A percentile compares a stretch with the other conserved stretches of the same genome.
Conservation (phyloP, 2,113 vertebrate genomes). For the Ardeotis arabs region DNA sequence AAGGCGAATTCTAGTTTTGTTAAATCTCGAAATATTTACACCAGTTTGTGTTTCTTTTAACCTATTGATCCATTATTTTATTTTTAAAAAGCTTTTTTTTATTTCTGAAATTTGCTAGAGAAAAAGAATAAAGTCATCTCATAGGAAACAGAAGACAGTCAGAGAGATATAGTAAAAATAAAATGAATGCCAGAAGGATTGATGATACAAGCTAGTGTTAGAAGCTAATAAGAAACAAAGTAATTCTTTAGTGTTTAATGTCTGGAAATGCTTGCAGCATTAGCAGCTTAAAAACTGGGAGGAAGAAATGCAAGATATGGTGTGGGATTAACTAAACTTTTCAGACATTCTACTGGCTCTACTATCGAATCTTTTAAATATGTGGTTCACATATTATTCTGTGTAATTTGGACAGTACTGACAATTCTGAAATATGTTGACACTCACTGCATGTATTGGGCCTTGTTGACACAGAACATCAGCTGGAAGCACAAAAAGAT, state of each 20-base stretch:
- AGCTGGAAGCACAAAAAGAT: background rate
- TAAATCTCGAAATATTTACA: background rate
- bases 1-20: background rate
- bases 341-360: background rate
- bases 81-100: background rate
- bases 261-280: background rate
- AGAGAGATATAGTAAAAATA: background rate
- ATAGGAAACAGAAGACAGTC: background rate
- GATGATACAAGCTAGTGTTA: background rate
- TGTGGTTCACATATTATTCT: background rate
- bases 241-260: background rate
- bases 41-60: background rate
- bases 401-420: background rate
- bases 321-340: background rate
- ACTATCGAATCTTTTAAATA: background rate
- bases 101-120: background rate
- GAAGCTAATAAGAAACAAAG: background rate
- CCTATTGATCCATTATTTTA: accelerated
- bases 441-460: background rate
- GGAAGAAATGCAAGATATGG: background rate
- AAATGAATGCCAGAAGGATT: background rate
- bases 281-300: background rate
- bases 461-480: background rate
- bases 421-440: background rate
- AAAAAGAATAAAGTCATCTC: background rate